These are phyloP conservation scores for Lasioglossum albipes DNA, from an alignment of 1,140 invertebrate genomes.

Conservation along the genomic window DNA sequence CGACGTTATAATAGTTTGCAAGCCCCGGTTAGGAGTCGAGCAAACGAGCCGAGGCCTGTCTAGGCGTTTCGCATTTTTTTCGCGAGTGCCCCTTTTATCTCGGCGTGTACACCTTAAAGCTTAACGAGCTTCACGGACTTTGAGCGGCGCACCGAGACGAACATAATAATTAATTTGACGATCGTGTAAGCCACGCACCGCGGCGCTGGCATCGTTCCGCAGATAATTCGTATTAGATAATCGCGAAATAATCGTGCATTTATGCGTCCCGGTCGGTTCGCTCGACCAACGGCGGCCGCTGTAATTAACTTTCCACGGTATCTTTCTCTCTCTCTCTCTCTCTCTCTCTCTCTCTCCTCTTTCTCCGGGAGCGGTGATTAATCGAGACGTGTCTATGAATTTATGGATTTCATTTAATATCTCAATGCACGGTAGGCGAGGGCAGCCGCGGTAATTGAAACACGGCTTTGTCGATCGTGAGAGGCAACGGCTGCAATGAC, in stretches of 20 bases:
- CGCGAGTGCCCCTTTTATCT: constrained; percentile 22
- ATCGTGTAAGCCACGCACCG: constrained; percentile 41
- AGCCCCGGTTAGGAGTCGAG: neutral
- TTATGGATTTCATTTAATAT: constrained; percentile 69
- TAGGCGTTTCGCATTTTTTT: constrained; percentile 37
- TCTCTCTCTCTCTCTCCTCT: neutral
- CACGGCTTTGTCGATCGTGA: constrained; percentile 60
- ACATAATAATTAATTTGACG: constrained; percentile 55
- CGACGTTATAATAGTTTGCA: constrained; percentile 16
- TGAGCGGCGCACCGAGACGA: constrained; percentile 38
- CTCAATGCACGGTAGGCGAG: constrained; percentile 56
- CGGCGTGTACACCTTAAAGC: constrained; percentile 6
- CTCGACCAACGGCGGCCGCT: neutral
- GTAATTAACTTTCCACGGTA: constrained; percentile 60
- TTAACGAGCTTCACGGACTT: constrained; percentile 39
- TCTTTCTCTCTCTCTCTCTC: neutral
- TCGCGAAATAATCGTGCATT: constrained; percentile 55
- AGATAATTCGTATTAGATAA: constrained; percentile 64
- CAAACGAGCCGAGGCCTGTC: constrained; percentile 5
- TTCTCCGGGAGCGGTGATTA: constrained; percentile 50
- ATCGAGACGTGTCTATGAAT: constrained; percentile 64
- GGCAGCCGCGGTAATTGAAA: constrained; percentile 56
- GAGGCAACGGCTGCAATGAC: constrained; percentile 49
- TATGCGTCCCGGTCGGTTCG: constrained; percentile 24
- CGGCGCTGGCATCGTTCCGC: constrained; percentile 26